These are phyloP conservation scores for Platyscapa corneri DNA, from an alignment of 1,140 invertebrate species.

Conservation along the genomic window DNA sequence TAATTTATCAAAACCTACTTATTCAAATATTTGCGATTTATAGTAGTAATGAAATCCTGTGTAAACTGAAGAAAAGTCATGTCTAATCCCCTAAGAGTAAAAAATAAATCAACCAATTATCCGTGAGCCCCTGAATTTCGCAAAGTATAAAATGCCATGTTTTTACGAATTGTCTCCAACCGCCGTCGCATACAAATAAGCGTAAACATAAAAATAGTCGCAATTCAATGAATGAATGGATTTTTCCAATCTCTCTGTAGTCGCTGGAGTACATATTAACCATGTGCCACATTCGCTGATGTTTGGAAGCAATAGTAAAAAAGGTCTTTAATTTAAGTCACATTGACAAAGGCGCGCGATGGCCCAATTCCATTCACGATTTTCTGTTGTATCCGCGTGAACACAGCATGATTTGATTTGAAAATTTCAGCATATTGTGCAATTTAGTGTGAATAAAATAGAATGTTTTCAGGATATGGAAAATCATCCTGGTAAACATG, in stretches of 20 bases:
- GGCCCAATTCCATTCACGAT: constrained; percentile 39
- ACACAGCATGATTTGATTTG: background rate
- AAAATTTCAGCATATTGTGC: background rate
- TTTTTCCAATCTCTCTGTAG: constrained; percentile 7
- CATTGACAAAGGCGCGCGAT: background rate
- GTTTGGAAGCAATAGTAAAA: constrained; percentile 28
- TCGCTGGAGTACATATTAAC: constrained; percentile 18
- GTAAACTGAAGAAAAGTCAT: background rate
- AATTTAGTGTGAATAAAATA: background rate
- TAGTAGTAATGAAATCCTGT: background rate
- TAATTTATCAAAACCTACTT: too few relatives aligned
- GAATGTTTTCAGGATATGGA: background rate
- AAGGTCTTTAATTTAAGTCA: constrained; percentile 25
- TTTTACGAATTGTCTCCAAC: background rate
- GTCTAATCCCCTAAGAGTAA: background rate
- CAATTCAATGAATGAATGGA: background rate
- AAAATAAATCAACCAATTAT: background rate
- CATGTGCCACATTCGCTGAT: constrained; percentile 31
- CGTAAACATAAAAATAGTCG: constrained; percentile 29
- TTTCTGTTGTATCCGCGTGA: background rate
- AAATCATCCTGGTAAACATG: background rate
- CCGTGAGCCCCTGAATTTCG: background rate
- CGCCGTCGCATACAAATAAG: background rate
- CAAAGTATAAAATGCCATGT: background rate
- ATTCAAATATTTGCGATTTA: background rate